Evolutionary conservation across 2,888 invertebrate genomes (phyloP).

Genomic region (Dorcus parallelipipedus): DNA sequence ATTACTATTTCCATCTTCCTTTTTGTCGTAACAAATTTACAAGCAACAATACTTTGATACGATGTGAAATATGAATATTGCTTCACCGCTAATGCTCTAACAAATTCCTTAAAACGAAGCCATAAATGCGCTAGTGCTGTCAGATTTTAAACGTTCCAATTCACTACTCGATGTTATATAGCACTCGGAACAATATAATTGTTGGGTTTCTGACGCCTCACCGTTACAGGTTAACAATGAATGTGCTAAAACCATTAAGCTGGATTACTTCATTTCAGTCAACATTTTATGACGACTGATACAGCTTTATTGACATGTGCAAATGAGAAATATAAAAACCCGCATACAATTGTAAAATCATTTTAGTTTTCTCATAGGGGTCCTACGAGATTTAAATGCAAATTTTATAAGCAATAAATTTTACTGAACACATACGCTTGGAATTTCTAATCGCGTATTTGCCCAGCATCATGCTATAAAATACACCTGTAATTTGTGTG

Average conservation of each 20-base stretch:
- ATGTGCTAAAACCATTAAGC: slow-evolving; percentile 14
- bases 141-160: slow-evolving; percentile 3
- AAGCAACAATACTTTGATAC: too few species aligned
- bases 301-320: background rate
- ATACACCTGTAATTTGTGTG: too few species aligned
- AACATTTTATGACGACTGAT: slow-evolving; percentile 1
- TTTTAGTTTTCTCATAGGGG: too few species aligned
- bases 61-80: too few species aligned
- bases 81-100: background rate
- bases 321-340: background rate
- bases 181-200: slow-evolving; percentile 7
- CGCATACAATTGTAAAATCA: too few species aligned
- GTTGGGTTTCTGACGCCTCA: slow-evolving; percentile 10
- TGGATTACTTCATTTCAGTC: slow-evolving; percentile 9
- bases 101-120: slow-evolving; percentile 1
- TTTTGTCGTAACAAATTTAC: too few species aligned
- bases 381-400: too few species aligned
- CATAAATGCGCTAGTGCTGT: slow-evolving; percentile 1
- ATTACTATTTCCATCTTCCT: too few species aligned
- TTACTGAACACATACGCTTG: too few species aligned
- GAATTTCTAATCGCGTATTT: too few species aligned
- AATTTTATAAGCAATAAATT: too few species aligned
- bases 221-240: slow-evolving; percentile 15
- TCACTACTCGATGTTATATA: background rate
- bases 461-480: too few species aligned